phyloP scores from a whole-genome alignment of 2,888 invertebrate species.

The Thymelicus lineola region DNA sequence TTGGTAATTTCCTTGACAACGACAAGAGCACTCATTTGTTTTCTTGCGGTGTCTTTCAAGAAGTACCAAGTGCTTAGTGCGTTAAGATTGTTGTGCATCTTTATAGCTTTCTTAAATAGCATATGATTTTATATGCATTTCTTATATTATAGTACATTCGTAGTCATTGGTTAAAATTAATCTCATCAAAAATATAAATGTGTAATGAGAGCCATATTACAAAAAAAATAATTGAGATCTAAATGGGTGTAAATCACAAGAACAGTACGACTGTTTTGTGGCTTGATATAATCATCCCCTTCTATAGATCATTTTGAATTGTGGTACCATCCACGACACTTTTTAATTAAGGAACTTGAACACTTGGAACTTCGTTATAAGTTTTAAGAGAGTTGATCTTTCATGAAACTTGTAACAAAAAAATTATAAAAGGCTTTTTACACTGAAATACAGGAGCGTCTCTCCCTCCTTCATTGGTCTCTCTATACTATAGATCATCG shows the following conservation, averaged over 20 bases:
- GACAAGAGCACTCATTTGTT: neutral
- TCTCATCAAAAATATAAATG: too few species aligned
- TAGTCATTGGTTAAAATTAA: too few species aligned
- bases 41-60: constrained; percentile 8
- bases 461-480: too few species aligned
- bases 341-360: neutral
- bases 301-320: neutral
- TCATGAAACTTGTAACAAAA: neutral
- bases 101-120: neutral
- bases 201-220: too few species aligned
- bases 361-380: neutral
- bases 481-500: too few species aligned
- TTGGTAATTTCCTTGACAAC: constrained; percentile 18
- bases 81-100: neutral
- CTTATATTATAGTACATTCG: too few species aligned
- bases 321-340: neutral
- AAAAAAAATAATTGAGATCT: too few species aligned
- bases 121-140: too few species aligned
- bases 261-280: neutral
- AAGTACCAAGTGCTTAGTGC: constrained; percentile 3
- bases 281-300: neutral
- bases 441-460: too few species aligned
- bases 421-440: neutral
- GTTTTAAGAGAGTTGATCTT: constrained; percentile 1
- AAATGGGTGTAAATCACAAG: too few species aligned